phyloP scores from a whole-genome alignment of 2,113 vertebrate genomes.

The Leucosticte australis region DNA sequence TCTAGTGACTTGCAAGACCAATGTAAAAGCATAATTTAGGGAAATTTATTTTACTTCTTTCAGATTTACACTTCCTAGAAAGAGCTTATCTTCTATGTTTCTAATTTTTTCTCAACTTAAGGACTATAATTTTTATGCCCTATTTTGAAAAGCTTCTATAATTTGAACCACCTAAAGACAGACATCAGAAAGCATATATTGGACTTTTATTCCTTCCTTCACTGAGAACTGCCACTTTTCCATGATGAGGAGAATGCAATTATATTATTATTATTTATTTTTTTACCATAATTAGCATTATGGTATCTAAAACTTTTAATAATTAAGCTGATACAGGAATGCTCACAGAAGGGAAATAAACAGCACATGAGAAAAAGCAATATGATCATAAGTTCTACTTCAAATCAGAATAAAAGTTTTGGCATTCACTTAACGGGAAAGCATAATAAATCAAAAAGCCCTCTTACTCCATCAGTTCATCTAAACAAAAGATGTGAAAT shows the following conservation, averaged over 20 bases:
- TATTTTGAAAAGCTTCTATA: not conserved
- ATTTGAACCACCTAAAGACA: not conserved
- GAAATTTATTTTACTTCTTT: not conserved
- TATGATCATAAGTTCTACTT: not conserved
- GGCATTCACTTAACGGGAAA: conserved; percentile 4
- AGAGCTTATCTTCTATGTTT: not conserved
- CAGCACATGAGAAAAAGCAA: not conserved
- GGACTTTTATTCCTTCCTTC: not conserved
- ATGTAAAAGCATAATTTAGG: not conserved
- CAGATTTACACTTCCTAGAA: not conserved
- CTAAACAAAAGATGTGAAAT: conserved; percentile 42
- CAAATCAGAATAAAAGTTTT: conserved; percentile 11
- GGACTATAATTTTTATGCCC: not conserved
- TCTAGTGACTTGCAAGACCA: not conserved
- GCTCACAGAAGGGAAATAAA: not conserved
- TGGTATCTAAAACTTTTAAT: not conserved
- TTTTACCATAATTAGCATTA: not conserved
- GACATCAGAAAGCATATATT: not conserved
- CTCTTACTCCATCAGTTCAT: conserved; percentile 31
- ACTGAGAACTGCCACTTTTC: not conserved
- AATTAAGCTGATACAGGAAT: not conserved
- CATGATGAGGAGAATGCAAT: not conserved
- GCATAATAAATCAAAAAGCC: conserved; percentile 19
- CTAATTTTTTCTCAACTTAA: not conserved
- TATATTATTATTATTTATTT: not conserved